These are phyloP conservation scores for Saguinus imperator DNA, from an alignment of 2,113 vertebrate species.

Conservation along the genomic window DNA sequence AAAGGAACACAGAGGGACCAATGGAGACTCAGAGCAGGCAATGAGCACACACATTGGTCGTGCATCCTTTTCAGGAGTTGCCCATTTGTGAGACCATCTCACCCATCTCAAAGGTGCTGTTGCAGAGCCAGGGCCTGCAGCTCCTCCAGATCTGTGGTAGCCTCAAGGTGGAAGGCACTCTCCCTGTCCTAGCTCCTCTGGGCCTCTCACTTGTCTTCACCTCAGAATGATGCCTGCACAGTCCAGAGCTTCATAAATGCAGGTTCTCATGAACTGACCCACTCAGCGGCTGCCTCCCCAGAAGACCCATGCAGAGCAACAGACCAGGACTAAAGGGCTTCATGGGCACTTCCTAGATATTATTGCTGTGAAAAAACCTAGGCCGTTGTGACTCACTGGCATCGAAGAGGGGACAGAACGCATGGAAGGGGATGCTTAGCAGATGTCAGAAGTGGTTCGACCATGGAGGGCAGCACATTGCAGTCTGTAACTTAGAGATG, in stretches of 20 bases:
- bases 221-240: neutral
- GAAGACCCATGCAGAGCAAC: slow-evolving; percentile 34
- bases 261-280: neutral
- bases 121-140: neutral
- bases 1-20: slow-evolving; percentile 62
- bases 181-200: neutral
- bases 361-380: slow-evolving; percentile 79
- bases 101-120: neutral
- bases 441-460: slow-evolving; percentile 45
- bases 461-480: slow-evolving; percentile 9
- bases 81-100: neutral
- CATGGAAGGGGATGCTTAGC: neutral
- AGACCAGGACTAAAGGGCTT: slow-evolving; percentile 30
- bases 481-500: neutral
- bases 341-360: slow-evolving; percentile 39
- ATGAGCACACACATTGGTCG: neutral
- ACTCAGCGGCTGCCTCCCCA: neutral
- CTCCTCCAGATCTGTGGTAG: neutral
- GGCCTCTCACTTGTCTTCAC: neutral
- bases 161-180: neutral
- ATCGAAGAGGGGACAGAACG: neutral
- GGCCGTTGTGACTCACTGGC: slow-evolving; percentile 59
- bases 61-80: slow-evolving; percentile 26
- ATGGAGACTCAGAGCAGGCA: slow-evolving; percentile 69
- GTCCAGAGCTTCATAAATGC: neutral